Evolutionary conservation across 2,888 invertebrate genomes (phyloP).

Genomic region (Drosophila tanythrix): DNA sequence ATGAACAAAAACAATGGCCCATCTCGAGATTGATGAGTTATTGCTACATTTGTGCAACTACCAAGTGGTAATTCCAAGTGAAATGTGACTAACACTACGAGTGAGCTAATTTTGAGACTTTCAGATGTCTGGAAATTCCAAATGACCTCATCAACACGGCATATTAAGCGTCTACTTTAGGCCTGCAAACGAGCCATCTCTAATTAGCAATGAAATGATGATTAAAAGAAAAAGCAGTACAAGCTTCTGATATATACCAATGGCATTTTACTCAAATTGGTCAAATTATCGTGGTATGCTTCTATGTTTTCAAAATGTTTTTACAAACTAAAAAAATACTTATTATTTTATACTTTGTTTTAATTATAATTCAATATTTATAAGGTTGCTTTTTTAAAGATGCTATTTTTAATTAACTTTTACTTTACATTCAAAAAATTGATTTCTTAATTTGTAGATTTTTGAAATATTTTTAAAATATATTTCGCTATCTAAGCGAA

Average conservation of each 20-base stretch:
- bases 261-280: background rate
- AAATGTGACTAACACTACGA: slow-evolving; percentile 23
- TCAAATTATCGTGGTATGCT: background rate
- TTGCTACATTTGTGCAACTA: slow-evolving; percentile 49
- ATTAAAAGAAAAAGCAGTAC: background rate
- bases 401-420: background rate
- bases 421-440: background rate
- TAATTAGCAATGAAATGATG: background rate
- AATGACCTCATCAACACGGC: background rate
- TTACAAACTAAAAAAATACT: background rate
- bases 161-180: background rate
- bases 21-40: slow-evolving; percentile 34
- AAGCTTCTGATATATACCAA: background rate
- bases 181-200: slow-evolving; percentile 28
- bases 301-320: background rate
- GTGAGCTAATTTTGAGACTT: slow-evolving; percentile 34
- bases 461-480: background rate
- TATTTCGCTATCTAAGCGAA: background rate
- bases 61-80: slow-evolving; percentile 25
- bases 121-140: background rate
- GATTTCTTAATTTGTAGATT: background rate
- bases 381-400: accelerated
- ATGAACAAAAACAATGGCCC: slow-evolving; percentile 41
- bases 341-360: background rate
- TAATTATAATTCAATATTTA: background rate